Conservation (phyloP, 2,113 vertebrate species). For the Alligator sinensis region DNA sequence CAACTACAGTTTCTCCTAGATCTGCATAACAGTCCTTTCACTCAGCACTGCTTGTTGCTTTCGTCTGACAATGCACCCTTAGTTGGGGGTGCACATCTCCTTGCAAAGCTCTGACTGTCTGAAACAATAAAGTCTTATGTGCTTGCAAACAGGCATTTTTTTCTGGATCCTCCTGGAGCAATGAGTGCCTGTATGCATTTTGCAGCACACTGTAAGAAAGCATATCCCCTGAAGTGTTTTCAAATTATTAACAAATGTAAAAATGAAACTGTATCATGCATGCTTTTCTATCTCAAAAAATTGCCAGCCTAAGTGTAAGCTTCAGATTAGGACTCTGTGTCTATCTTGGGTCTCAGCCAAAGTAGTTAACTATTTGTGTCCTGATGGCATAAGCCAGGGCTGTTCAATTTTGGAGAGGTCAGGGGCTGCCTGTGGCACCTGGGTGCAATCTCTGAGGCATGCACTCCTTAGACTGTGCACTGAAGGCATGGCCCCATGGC, state of each 20-base stretch:
- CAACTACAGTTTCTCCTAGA: no score
- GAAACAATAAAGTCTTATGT: neutral
- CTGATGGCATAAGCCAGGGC: no score
- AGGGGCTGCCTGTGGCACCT: no score
- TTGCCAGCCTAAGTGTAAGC: neutral
- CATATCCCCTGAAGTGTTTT: neutral
- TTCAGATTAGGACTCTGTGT: neutral
- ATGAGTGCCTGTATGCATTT: neutral
- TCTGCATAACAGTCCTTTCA: neutral
- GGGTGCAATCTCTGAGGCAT: no score
- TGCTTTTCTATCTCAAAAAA: neutral
- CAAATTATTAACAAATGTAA: conserved; percentile 48
- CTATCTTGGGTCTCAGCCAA: neutral
- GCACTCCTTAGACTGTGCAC: no score
- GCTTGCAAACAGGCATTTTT: neutral
- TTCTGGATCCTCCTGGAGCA: neutral
- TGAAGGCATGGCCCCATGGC: no score
- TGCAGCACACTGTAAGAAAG: conserved; percentile 41
- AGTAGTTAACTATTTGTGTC: neutral
- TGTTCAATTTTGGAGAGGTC: no score
- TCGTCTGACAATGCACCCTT: conserved; percentile 23
- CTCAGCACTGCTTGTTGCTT: conserved; percentile 13
- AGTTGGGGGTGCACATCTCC: conserved; percentile 9
- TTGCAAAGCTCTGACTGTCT: neutral
- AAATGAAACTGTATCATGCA: conserved; percentile 14